Evolutionary conservation across 2,113 vertebrate species (phyloP), one percentile per base, ranked within the genome.

Genomic region (Hemicordylus capensis): DNA sequence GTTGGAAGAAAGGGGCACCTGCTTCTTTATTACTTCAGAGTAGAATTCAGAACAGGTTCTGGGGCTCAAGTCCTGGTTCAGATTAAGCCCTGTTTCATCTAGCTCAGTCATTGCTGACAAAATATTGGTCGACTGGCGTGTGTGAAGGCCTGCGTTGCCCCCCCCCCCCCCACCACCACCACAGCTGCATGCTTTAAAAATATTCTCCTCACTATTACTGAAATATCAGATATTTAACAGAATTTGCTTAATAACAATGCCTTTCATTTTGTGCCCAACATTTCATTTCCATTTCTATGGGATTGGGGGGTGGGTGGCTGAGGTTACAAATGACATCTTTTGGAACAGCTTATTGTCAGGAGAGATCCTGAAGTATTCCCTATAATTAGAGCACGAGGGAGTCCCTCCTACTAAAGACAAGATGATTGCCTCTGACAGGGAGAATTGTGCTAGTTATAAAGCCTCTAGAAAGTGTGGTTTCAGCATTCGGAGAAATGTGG

Each of bases 271-370:
- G 22, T 28, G 46, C 17, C n/a, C 69, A 34, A 37, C 44, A 51
- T 80, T 81, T 81, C 22, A 81, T 70, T 81, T 81, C 15, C 9
- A 69, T 81, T 72, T 81, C 66, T 58, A 10, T 70, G 66, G 51
- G 37, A 15, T 42, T 5, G 56, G 37, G 14, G 20, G 17, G 22
- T 20, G 66, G 31, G 14, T 12, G 46, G 26, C 14, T 54, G 22
- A 69, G 12, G 79, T 4, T 54, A 22, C 63, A 81, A 82, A 72
- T 72, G 39, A 20, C 37, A 39, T 39, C 6, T 1, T 39, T 59
- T 82, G 51, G 56, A 44, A 54, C 51, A 20, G 39, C 39, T 58
- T 4, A 44, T 73, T 59, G 59, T 42, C 28, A 31, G 54, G 7
- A 44, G 59, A 19, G 34, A 72, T 81, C 58, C 14, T 59, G 58